phyloP scores from a whole-genome alignment of 2,113 vertebrate genomes.

The Entomyzon cyanotis region DNA sequence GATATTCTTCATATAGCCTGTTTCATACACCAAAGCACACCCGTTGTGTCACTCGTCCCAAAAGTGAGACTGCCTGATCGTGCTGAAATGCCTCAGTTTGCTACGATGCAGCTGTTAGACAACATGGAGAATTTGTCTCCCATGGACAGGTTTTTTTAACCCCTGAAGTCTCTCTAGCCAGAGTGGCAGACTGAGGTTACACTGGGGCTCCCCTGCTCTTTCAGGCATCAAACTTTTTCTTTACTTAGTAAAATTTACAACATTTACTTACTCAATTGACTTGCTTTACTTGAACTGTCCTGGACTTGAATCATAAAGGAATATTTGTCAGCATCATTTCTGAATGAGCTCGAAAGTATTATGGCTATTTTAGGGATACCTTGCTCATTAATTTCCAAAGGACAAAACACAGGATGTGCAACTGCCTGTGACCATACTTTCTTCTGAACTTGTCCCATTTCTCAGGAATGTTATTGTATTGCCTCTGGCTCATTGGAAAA shows the following conservation, averaged over 20 bases:
- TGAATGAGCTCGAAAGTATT: background rate
- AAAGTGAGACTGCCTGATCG: background rate
- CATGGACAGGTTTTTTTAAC: background rate
- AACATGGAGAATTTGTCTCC: background rate
- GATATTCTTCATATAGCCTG: background rate
- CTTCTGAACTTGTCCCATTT: background rate
- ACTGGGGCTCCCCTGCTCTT: background rate
- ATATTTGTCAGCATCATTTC: background rate
- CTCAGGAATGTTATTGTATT: background rate
- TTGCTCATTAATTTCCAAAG: background rate
- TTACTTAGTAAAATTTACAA: background rate
- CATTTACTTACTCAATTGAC: background rate
- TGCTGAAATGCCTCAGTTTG: background rate
- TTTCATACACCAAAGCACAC: background rate
- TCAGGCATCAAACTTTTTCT: background rate
- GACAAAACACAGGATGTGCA: background rate
- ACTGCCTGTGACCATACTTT: background rate
- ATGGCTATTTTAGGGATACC: background rate
- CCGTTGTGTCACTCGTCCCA: background rate
- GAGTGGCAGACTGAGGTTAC: background rate
- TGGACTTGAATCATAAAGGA: background rate
- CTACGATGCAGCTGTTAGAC: rapidly evolving
- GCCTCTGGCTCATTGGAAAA: background rate
- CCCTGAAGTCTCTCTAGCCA: background rate
- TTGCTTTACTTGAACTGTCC: background rate